Percentiles rank a stretch among this genome's conserved stretches.
Conservation (phyloP, 2,888 invertebrate species). For the Hydriomena furcata region DNA sequence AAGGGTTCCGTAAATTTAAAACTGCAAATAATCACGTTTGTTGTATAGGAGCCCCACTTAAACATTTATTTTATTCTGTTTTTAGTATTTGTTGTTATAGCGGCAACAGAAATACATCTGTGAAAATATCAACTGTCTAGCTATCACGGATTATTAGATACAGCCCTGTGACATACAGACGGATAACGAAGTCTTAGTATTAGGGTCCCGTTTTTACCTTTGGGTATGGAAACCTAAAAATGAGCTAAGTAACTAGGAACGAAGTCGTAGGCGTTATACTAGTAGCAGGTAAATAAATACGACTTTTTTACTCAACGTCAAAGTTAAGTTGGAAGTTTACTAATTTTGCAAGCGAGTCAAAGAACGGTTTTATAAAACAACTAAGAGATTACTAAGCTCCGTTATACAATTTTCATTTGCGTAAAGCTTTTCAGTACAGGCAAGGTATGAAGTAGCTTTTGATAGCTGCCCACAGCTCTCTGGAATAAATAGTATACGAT, state of each 20-base stretch:
- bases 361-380: slow-evolving; percentile 43
- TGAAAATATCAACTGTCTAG: no score
- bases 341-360: slow-evolving; percentile 43
- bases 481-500: no score
- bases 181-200: no score
- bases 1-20: no score
- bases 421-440: neutral
- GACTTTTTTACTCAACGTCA: slow-evolving; percentile 37
- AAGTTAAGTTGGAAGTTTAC: slow-evolving; percentile 45
- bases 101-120: no score
- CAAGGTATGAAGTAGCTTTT: neutral
- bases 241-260: neutral
- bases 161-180: no score
- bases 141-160: no score
- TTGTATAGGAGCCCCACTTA: no score
- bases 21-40: no score
- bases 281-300: slow-evolving; percentile 37
- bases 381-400: slow-evolving; percentile 37
- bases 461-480: neutral
- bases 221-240: neutral
- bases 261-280: neutral
- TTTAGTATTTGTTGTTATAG: no score
- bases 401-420: slow-evolving; percentile 35
- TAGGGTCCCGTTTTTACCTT: no score
- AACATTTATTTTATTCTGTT: no score